Evolutionary conservation across 2,113 vertebrate genomes (phyloP), one percentile per base, ranked within the genome.

Genomic region (Burhinus bistriatus): DNA sequence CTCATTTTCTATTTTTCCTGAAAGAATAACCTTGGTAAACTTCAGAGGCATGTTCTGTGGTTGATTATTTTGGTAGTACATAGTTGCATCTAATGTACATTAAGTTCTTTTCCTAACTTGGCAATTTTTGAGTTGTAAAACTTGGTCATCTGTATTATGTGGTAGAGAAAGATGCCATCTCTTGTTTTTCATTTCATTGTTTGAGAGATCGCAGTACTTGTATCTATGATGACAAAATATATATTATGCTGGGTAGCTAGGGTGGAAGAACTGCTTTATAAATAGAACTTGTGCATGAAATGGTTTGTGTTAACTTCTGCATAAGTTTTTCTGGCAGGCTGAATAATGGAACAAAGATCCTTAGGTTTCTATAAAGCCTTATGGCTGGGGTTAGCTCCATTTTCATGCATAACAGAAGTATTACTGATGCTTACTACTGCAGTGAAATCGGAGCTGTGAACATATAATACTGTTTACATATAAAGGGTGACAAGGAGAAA

Each of bases 131-230:
- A 75, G 77, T 47, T 93, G 30, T 38, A 70, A 58, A 92, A 19
- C 27, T 51, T 79, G 38, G 23, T 85, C 38, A 54, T 83, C 34
- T 95, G 17, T 81, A 49, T 52, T 62, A 45, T 54, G 62, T 92
- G 44, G 61, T 58, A 75, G 62, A 91, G 89, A 73, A 90, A 82
- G 85, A 80, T 92, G 69, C 54, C 70, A 70, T 91, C 66, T 88
- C 69, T 84, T 92, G 64, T 76, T 92, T 96, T 96, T 83, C 29
- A 36, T 92, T 86, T 92, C 30, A 45, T 71, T 45, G 13, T 88
- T 89, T 91, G 91, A 91, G 77, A 95, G 44, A 95, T 96, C 90
- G 68, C 93, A 94, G 84, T 78, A 17, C 79, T 93, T 89, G 78
- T 95, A 75, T 87, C 72, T 83, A 47, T 73, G 90, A 84, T 94